A percentile compares a stretch with the other conserved stretches of the same genome.
phyloP scores from a whole-genome alignment of 2,888 invertebrate genomes.

The Eupithecia exiguata region DNA sequence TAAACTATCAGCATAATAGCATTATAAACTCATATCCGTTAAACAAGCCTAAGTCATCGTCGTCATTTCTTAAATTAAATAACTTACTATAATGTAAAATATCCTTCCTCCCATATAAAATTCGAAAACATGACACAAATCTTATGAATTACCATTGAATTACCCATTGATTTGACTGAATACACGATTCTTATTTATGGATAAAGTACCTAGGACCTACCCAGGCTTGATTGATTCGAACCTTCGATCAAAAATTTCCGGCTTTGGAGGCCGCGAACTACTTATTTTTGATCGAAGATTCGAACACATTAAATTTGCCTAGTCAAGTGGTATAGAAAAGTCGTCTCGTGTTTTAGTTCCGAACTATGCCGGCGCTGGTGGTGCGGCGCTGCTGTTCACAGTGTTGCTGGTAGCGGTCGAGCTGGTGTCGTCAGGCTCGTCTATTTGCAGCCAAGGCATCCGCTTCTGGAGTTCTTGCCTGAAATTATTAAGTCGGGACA shows the following conservation, averaged over 20 bases:
- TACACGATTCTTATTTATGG: neutral
- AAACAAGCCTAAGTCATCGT: slow-evolving; percentile 34
- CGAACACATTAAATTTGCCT: neutral
- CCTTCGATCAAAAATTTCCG: too few relatives aligned
- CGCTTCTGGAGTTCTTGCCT: slow-evolving; percentile 91
- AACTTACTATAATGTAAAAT: neutral
- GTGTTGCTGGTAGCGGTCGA: slow-evolving; percentile 83
- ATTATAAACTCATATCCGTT: slow-evolving; percentile 39
- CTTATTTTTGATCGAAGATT: too few relatives aligned
- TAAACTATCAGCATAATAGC: neutral
- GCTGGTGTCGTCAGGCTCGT: slow-evolving; percentile 85
- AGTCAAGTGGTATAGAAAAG: neutral
- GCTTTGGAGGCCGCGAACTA: too few relatives aligned
- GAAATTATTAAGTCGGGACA: slow-evolving; percentile 27
- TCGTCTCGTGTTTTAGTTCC: neutral
- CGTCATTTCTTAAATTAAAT: neutral
- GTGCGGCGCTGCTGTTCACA: slow-evolving; percentile 61
- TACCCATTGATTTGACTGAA: neutral
- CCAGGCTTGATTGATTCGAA: neutral
- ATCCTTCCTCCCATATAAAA: neutral
- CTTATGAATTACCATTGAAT: too few relatives aligned
- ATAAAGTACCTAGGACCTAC: neutral
- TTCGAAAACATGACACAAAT: too few relatives aligned
- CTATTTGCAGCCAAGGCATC: slow-evolving; percentile 90
- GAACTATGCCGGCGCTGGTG: slow-evolving; percentile 63